Percentiles rank a stretch among this genome's conserved stretches.
phyloP scores from a whole-genome alignment of 2,888 invertebrate species.

The Chymomyza amoena region DNA sequence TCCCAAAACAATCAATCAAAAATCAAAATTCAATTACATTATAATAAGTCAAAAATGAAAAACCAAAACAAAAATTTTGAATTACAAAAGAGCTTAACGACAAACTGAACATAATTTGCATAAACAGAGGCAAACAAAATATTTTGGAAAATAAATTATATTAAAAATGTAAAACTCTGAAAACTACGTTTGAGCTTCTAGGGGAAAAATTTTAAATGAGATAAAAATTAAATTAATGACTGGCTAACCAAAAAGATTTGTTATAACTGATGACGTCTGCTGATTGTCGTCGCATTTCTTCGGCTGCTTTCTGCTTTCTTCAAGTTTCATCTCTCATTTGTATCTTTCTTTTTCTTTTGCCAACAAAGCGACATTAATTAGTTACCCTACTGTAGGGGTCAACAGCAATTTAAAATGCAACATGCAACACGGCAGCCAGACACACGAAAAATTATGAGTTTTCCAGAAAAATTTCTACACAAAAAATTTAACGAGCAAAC shows the following conservation, averaged over 20 bases:
- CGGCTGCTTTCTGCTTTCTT: background rate
- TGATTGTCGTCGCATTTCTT: background rate
- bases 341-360: background rate
- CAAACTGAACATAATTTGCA: background rate
- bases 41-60: background rate
- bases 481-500: background rate
- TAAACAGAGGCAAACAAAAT: background rate
- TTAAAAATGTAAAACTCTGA: background rate
- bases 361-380: constrained; percentile 3
- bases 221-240: background rate
- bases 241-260: background rate
- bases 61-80: background rate
- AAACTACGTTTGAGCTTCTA: background rate
- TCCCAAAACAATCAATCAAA: background rate
- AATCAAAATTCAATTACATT: background rate
- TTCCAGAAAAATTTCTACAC: background rate
- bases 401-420: background rate
- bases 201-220: background rate
- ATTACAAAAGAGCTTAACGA: background rate
- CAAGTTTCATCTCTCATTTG: background rate
- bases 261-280: background rate
- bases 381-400: background rate
- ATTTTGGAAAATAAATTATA: background rate
- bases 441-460: background rate
- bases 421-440: background rate